These are phyloP conservation scores for Orthosia cruda DNA, from an alignment of 2,888 invertebrate genomes.

Conservation along the genomic window DNA sequence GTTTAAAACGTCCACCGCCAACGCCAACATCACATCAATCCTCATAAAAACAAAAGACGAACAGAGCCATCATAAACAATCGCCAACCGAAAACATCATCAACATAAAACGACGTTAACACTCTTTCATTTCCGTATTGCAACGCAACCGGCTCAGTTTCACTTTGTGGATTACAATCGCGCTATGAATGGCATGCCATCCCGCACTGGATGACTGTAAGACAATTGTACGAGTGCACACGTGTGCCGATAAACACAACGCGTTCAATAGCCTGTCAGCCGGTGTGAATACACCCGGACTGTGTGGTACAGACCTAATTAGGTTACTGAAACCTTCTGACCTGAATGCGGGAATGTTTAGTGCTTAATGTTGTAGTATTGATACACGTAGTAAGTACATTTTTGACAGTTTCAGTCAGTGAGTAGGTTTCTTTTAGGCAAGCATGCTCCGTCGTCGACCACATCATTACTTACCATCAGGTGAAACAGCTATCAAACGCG, in stretches of 20 bases:
- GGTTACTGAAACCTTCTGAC: constrained; percentile 43
- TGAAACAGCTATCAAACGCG: no score
- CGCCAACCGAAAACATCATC: constrained; percentile 1
- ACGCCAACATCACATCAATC: no score
- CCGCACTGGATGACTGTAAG: constrained; percentile 50
- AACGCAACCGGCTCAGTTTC: constrained; percentile 39
- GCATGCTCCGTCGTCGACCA: no score
- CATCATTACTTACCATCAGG: no score
- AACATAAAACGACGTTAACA: constrained; percentile 9
- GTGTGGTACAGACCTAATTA: constrained; percentile 71
- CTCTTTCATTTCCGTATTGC: constrained; percentile 36
- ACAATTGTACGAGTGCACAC: constrained; percentile 71
- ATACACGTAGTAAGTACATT: no score
- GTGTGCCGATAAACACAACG: constrained; percentile 73
- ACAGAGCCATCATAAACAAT: no score
- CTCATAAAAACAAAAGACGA: no score
- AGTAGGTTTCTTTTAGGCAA: not conserved
- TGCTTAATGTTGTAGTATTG: not conserved
- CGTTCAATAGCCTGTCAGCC: constrained; percentile 72
- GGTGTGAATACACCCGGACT: constrained; percentile 47
- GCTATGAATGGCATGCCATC: constrained; percentile 58
- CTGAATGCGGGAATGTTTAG: not conserved
- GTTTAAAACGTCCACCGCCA: no score
- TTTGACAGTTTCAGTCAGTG: not conserved
- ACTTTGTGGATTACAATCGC: constrained; percentile 65